phyloP scores from a whole-genome alignment of 1,140 invertebrate genomes.

The Orius insidiosus region DNA sequence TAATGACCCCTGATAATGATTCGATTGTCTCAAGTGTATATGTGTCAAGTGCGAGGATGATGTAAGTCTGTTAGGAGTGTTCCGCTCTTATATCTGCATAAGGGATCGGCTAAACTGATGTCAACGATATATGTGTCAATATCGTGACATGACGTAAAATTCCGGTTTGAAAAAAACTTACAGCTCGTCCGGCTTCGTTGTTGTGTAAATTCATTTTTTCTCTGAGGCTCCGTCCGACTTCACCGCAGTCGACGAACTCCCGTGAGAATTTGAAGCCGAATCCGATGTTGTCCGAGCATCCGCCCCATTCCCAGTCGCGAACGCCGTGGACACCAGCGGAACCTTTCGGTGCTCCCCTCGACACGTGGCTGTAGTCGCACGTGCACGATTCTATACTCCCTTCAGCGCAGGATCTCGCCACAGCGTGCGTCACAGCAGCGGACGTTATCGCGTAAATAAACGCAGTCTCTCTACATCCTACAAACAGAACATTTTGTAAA shows the following conservation, averaged over 20 bases:
- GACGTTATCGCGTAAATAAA: constrained; percentile 94
- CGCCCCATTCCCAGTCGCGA: constrained; percentile 86
- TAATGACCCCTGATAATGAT: no score
- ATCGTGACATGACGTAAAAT: no score
- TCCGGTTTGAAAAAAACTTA: constrained; percentile 39
- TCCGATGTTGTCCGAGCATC: constrained; percentile 88
- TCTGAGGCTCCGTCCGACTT: constrained; percentile 69
- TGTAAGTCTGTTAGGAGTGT: no score
- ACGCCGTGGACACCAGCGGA: constrained; percentile 32
- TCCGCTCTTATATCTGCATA: no score
- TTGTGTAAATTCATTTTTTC: constrained; percentile 96
- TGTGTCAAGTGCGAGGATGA: no score
- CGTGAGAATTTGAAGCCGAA: constrained; percentile 82
- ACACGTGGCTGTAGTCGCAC: constrained; percentile 66
- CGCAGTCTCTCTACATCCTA: constrained; percentile 86
- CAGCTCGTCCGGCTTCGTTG: constrained; percentile 87
- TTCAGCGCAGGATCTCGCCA: constrained; percentile 85
- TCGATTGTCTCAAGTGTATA: no score
- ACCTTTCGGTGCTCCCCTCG: constrained; percentile 15
- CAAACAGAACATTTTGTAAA: background rate
- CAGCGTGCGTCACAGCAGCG: constrained; percentile 83
- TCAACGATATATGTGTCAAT: no score
- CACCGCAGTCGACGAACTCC: constrained; percentile 86
- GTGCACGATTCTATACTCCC: constrained; percentile 89
- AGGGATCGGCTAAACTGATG: no score